Evolutionary conservation across 1,140 invertebrate genomes (phyloP).

Genomic region (Drosophila nebulosa): DNA sequence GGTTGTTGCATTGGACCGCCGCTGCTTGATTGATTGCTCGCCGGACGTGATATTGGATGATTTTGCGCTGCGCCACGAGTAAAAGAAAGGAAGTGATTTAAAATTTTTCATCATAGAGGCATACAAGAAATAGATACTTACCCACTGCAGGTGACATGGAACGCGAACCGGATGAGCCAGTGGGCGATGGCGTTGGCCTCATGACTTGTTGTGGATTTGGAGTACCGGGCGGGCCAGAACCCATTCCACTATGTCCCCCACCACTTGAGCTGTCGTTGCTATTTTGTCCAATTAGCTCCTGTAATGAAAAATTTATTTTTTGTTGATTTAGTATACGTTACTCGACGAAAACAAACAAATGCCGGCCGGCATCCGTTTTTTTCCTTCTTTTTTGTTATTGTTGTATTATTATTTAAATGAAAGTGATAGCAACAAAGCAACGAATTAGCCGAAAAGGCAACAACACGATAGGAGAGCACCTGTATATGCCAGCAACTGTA

Average conservation of each 20-base stretch:
- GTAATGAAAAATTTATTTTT: conserved; percentile 79
- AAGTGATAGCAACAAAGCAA: conserved; percentile 53
- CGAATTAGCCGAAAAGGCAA: conserved; percentile 33
- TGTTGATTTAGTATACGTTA: conserved; percentile 2
- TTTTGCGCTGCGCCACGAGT: conserved; percentile 63
- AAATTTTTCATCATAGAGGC: not conserved
- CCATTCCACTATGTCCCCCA: conserved; percentile 86
- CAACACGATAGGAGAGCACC: conserved; percentile 8
- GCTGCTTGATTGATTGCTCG: conserved; percentile 91
- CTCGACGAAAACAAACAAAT: conserved; percentile 18
- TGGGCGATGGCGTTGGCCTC: conserved; percentile 95
- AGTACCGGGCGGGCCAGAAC: conserved; percentile 87
- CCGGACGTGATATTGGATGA: conserved; percentile 85
- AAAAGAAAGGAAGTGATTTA: not conserved
- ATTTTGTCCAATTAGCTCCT: conserved; percentile 92
- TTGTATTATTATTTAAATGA: conserved; percentile 44
- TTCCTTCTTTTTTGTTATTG: not conserved
- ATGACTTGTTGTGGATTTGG: conserved; percentile 86
- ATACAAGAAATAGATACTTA: conserved; percentile 82
- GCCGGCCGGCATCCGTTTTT: conserved; percentile 36
- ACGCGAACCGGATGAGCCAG: conserved; percentile 93
- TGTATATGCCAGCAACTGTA: not conserved
- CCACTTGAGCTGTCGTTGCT: conserved; percentile 89
- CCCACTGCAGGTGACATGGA: conserved; percentile 98
- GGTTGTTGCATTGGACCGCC: conserved; percentile 73